A percentile compares a stretch with the other conserved stretches of the same genome.
phyloP scores from a whole-genome alignment of 2,888 invertebrate genomes.

The Terebella lapidaria region DNA sequence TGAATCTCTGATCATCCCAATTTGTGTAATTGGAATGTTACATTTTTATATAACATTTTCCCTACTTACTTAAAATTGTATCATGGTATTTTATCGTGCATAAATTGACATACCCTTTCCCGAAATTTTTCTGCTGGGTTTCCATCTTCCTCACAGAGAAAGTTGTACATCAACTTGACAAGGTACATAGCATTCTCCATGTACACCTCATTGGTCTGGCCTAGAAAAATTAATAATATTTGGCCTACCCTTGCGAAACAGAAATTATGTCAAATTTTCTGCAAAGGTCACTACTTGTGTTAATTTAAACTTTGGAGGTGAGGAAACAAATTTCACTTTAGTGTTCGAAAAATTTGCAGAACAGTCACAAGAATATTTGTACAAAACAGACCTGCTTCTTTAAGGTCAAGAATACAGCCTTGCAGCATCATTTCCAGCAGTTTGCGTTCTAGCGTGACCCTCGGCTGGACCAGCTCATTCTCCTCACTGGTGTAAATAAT shows the following conservation, averaged over 20 bases:
- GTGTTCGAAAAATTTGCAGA: too few species aligned
- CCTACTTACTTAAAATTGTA: too few species aligned
- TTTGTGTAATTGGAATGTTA: too few species aligned
- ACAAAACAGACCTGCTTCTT: constrained; percentile 55
- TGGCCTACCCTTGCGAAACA: too few species aligned
- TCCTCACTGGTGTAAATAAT: constrained; percentile 60
- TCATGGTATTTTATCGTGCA: too few species aligned
- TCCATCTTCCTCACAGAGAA: constrained; percentile 58
- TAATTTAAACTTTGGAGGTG: too few species aligned
- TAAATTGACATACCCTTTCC: constrained; percentile 36
- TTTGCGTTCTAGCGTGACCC: constrained; percentile 58
- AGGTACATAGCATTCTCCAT: constrained; percentile 61
- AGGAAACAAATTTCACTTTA: too few species aligned
- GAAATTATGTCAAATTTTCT: too few species aligned
- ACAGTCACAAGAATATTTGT: too few species aligned
- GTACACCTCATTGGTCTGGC: constrained; percentile 47
- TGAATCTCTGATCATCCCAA: too few species aligned
- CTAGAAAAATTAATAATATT: constrained; percentile 35
- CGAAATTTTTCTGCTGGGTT: constrained; percentile 56
- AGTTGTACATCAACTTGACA: constrained; percentile 60
- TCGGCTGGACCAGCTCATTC: constrained; percentile 59
- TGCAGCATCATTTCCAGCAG: constrained; percentile 62
- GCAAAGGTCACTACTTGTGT: too few species aligned
- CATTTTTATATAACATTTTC: too few species aligned
- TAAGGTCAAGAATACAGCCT: constrained; percentile 60